A percentile compares a stretch with the other conserved stretches of the same genome.
These are phyloP conservation scores for Peromyscus melanophrys DNA, from an alignment of 2,797 vertebrate species.

Conservation along the genomic window DNA sequence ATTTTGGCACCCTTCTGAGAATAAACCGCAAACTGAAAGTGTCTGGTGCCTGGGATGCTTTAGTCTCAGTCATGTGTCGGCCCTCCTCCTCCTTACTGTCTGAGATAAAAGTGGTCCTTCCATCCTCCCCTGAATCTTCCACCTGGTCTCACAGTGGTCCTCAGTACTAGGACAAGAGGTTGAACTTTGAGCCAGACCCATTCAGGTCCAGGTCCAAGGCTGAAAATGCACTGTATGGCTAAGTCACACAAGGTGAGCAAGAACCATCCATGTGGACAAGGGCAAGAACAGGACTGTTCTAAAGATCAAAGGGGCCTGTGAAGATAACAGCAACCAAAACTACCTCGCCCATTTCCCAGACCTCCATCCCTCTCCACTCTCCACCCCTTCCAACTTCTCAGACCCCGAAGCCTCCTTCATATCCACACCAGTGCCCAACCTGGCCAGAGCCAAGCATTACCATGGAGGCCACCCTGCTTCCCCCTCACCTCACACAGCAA, in stretches of 20 bases:
- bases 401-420: not conserved
- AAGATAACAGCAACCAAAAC: not conserved
- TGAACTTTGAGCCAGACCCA: not conserved
- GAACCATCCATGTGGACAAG: not conserved
- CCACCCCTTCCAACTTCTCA: not conserved
- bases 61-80: fast-evolving
- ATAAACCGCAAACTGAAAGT: not conserved
- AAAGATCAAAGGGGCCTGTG: not conserved
- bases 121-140: not conserved
- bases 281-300: not conserved
- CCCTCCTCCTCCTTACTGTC: not conserved
- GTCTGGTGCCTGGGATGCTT: not conserved
- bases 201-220: not conserved
- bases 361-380: not conserved
- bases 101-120: not conserved
- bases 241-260: not conserved
- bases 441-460: not conserved
- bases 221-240: not conserved
- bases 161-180: too few relatives aligned
- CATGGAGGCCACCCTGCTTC: not conserved
- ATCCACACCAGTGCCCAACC: not conserved
- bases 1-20: not conserved
- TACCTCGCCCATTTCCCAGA: fast-evolving
- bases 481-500: not conserved
- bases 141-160: fast-evolving